Base-by-base conservation (phyloP, 2,888 invertebrate genomes). In the Hemicrepidius hirtus region DNA sequence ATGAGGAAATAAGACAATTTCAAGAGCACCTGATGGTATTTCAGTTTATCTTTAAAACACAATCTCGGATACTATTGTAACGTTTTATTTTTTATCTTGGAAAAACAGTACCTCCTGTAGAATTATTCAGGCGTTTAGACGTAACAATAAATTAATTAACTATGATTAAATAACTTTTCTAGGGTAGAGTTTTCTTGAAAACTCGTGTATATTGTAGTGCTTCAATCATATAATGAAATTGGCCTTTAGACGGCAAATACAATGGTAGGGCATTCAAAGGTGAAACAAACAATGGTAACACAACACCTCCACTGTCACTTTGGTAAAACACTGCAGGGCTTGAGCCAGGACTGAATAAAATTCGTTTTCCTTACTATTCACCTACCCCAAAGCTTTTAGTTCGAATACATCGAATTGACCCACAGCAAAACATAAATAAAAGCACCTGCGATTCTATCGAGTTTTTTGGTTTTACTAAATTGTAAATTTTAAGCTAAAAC, bases 1-100 rank as follows among this genome's bases (percentile, higher is more conserved):
- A 80, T 80, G 57, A 82, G 82, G 82, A 82, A 82, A 82, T 82
- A 78, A 80, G 80, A 79, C 82, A 82, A 81, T 81, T 80, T 81
- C 76, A 75, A 74, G 74, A 49, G 20, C 70, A 75, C 65, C 76
- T 76, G 78, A 78, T 78, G 75, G 68, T 78, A 75, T 78, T 78
- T 75, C 75, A 9, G 16, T 4, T 46, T 46, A 46, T 9, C 46
- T 4, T 13, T 46, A 46, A n/a, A n/a, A 46, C 9, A 10, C 18
- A 13, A 28, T 35, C 40, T 32, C 10, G 21, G 41, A 57, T 57
- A 65, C 24, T 63, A 37, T 57, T 57, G 37, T 57, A 5, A n/a
- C 41, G n/a, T 7, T 4, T 13, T 1, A 41, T 41, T 41, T 41
- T 41, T 41, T 7, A 13, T 41, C 2, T 41, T 41, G 41, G 13